Conservation (phyloP, 2,888 invertebrate species). For the Linhomoeus sp. region DNA sequence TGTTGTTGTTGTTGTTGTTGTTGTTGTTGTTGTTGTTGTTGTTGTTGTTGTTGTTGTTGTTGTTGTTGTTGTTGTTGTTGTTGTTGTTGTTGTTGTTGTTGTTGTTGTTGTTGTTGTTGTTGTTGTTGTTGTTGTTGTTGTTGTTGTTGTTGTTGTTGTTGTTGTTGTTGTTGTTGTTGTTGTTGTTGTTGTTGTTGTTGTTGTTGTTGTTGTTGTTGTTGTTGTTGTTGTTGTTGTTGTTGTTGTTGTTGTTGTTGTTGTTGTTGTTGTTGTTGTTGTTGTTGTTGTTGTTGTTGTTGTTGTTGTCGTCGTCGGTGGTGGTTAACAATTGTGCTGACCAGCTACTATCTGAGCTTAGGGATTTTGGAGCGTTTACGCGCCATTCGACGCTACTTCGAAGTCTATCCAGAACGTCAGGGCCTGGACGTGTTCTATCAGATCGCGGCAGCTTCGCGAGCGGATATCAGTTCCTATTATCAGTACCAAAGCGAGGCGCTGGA, state of each 20-base stretch:
- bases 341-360: no score
- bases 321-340: no score
- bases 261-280: no score
- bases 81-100: not conserved
- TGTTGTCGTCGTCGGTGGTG: no score
- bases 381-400: constrained; percentile 18
- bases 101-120: not conserved
- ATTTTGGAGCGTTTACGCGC: constrained; percentile 8
- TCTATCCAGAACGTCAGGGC: constrained; percentile 9
- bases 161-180: no score
- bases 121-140: not conserved
- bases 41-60: not conserved
- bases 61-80: not conserved
- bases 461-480: constrained; percentile 4
- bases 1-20: not conserved
- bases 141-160: no score
- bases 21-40: not conserved
- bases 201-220: no score
- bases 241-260: no score
- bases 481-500: constrained; percentile 1
- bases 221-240: no score
- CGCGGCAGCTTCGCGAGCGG: constrained; percentile 2
- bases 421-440: constrained; percentile 6
- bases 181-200: no score
- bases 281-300: no score